Evolutionary conservation across 1,140 invertebrate species (phyloP).

Genomic region (Lordiphosa collinella): DNA sequence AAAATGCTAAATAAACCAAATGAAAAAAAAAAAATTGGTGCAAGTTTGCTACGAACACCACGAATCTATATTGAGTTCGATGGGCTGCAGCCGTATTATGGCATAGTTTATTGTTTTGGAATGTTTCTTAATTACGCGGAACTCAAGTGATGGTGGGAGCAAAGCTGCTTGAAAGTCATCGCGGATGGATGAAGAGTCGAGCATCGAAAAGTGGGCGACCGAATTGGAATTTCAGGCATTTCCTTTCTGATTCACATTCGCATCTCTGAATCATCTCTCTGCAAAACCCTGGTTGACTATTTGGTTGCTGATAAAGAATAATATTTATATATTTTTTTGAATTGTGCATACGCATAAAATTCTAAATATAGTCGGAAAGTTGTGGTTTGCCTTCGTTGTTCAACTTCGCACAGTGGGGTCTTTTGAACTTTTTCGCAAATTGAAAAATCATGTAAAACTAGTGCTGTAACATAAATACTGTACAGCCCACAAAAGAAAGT

Average conservation of each 20-base stretch:
- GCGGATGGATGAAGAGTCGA: slow-evolving; percentile 13
- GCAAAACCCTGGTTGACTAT: slow-evolving; percentile 34
- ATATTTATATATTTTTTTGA: slow-evolving; percentile 13
- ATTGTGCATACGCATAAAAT: slow-evolving; percentile 11
- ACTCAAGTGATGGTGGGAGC: slow-evolving; percentile 56
- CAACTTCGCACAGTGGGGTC: no score
- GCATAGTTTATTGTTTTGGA: slow-evolving; percentile 70
- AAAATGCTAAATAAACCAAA: slow-evolving; percentile 42
- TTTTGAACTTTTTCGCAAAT: no score
- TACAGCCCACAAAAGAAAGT: no score
- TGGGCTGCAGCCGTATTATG: slow-evolving; percentile 45
- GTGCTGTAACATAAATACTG: no score
- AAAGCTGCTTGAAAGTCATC: slow-evolving; percentile 13
- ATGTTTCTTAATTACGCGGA: slow-evolving; percentile 76
- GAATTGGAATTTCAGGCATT: slow-evolving; percentile 58
- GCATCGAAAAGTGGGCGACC: slow-evolving; percentile 35
- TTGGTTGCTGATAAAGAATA: slow-evolving; percentile 41
- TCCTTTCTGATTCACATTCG: slow-evolving; percentile 47
- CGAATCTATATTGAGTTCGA: slow-evolving; percentile 52
- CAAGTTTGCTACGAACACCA: slow-evolving; percentile 9
- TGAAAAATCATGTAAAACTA: no score
- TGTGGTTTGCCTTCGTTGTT: background rate
- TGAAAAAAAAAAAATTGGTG: slow-evolving; percentile 23
- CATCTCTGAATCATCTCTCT: slow-evolving; percentile 27
- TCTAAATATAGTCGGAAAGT: slow-evolving; percentile 4